Evolutionary conservation across 2,888 invertebrate species (phyloP).

Genomic region (Scrobipalpa costella): DNA sequence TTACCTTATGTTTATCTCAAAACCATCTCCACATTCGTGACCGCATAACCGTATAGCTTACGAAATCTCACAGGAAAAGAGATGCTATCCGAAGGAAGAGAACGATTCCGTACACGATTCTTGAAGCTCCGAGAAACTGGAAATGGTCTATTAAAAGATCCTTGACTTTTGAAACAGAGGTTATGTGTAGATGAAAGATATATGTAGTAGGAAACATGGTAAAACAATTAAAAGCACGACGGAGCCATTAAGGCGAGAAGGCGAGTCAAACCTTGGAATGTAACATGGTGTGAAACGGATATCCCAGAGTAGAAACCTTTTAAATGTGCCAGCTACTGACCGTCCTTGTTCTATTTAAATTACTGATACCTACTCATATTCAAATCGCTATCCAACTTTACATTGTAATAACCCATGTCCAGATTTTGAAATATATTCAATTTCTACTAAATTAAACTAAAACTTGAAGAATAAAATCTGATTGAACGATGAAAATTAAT

Average conservation of each 20-base stretch:
- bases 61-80: constrained; percentile 42
- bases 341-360: not conserved
- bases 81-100: constrained; percentile 56
- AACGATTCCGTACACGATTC: constrained; percentile 58
- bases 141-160: constrained; percentile 59
- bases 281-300: constrained; percentile 1
- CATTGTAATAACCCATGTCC: too few species aligned
- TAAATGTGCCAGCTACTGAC: not conserved
- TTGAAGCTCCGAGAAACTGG: constrained; percentile 46
- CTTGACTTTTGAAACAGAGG: constrained; percentile 59
- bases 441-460: too few species aligned
- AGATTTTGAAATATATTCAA: too few species aligned
- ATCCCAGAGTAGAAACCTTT: not conserved
- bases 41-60: constrained; percentile 2
- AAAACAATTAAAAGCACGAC: constrained; percentile 23
- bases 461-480: too few species aligned
- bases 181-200: constrained; percentile 25
- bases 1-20: not conserved
- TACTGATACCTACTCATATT: not conserved
- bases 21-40: constrained; percentile 17
- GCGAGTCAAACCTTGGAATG: not conserved
- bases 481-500: too few species aligned
- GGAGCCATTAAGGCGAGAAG: constrained; percentile 3
- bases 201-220: constrained; percentile 13
- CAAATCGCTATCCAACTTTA: not conserved